Percentiles rank a stretch among this genome's conserved stretches.
Evolutionary conservation across 1,140 invertebrate species (phyloP).

Genomic region (Ylistrum balloti): DNA sequence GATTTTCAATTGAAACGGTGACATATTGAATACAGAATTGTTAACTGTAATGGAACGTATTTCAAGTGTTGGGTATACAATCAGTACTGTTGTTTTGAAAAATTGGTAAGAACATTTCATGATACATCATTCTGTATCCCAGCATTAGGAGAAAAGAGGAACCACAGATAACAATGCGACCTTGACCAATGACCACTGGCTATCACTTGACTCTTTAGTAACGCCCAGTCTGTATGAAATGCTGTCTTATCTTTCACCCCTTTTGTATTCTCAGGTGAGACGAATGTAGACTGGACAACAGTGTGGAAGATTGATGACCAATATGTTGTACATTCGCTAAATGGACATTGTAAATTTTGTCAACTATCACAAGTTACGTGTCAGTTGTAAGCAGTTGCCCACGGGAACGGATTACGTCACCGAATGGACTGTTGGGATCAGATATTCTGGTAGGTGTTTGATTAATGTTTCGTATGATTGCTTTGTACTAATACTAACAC

Average conservation of each 20-base stretch:
- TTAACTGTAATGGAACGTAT: no score
- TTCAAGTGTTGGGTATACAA: no score
- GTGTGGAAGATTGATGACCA: neutral
- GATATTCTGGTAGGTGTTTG: neutral
- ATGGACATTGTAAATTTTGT: constrained; percentile 40
- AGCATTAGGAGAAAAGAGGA: no score
- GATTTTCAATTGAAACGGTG: no score
- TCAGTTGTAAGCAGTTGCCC: neutral
- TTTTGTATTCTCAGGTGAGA: constrained; percentile 17
- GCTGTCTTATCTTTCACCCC: neutral
- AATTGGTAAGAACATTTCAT: no score
- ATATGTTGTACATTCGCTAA: neutral
- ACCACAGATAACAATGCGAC: neutral
- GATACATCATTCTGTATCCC: no score
- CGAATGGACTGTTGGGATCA: neutral
- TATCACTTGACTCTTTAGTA: neutral
- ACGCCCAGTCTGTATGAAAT: neutral
- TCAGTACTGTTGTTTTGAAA: no score
- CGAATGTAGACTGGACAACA: constrained; percentile 4
- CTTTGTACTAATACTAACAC: neutral
- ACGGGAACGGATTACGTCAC: neutral
- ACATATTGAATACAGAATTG: no score
- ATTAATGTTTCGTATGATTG: neutral
- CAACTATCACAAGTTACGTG: neutral
- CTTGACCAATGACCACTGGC: constrained; percentile 37